Conservation (phyloP, 2,797 vertebrate species). For the Lutjanus argentimaculatus region DNA sequence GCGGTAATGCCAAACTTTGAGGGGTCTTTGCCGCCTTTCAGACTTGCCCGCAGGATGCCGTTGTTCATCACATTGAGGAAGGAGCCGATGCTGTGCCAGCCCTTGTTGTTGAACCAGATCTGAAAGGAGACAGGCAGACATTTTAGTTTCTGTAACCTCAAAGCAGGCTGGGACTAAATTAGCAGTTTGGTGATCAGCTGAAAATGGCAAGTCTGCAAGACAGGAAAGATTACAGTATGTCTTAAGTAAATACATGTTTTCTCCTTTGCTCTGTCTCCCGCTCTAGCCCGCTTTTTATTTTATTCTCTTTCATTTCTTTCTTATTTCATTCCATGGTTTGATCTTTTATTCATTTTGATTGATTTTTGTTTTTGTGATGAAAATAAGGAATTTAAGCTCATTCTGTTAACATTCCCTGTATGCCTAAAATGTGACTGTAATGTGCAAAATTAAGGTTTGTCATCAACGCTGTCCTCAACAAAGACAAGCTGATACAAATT, state of each 20-base stretch:
- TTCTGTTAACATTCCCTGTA: not conserved
- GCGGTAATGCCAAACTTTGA: slow-evolving; percentile 92
- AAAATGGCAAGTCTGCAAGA: not conserved
- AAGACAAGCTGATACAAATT: not conserved
- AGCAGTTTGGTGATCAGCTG: not conserved
- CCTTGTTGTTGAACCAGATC: slow-evolving; percentile 99
- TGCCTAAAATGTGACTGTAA: not conserved
- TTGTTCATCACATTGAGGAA: slow-evolving; percentile 99
- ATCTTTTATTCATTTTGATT: not conserved
- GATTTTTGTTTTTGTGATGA: not conserved
- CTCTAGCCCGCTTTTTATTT: not conserved
- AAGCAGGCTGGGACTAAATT: not conserved
- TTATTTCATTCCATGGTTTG: not conserved
- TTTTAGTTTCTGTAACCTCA: slow-evolving; percentile 8
- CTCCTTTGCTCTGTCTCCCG: not conserved
- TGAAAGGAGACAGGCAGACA: slow-evolving; percentile 65
- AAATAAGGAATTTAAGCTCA: not conserved
- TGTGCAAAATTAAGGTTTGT: not conserved
- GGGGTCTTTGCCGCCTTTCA: slow-evolving; percentile 89
- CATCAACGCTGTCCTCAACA: not conserved
- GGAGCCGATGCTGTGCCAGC: slow-evolving; percentile 96
- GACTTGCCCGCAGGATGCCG: slow-evolving; percentile 91
- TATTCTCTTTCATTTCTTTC: not conserved
- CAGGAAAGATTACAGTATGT: not conserved
- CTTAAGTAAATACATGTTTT: not conserved